phyloP scores from a whole-genome alignment of 2,888 invertebrate species.

The Stratiomys singularior region DNA sequence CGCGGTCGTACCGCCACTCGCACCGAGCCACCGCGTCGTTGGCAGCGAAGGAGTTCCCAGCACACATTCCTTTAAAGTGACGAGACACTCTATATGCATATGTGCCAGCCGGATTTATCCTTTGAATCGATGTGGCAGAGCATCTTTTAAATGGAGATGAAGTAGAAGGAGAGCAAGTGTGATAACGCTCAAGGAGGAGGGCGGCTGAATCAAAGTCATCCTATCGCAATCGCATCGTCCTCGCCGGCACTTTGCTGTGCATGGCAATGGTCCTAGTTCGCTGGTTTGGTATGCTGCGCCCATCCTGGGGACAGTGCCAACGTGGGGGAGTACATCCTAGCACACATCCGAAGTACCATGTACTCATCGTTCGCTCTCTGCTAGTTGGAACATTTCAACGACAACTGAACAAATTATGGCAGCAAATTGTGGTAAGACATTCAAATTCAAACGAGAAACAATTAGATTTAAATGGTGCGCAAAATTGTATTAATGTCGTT shows the following conservation, averaged over 20 bases:
- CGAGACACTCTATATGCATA: constrained; percentile 4
- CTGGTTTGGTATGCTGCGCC: not conserved
- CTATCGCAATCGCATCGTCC: not conserved
- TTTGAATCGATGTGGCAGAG: constrained; percentile 14
- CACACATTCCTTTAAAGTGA: not conserved
- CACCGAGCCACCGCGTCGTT: not conserved
- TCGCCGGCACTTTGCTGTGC: not conserved
- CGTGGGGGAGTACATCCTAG: not conserved
- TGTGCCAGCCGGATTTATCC: not conserved
- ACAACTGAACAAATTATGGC: constrained; percentile 51
- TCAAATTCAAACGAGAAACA: constrained; percentile 52
- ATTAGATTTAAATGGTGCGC: constrained; percentile 53
- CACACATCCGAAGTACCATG: no score
- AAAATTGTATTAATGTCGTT: constrained; percentile 52
- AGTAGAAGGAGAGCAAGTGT: constrained; percentile 35
- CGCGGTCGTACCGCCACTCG: not conserved
- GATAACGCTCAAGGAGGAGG: not conserved
- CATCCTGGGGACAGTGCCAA: not conserved
- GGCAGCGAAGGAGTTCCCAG: not conserved
- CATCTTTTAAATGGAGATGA: constrained; percentile 25
- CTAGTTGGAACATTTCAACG: constrained; percentile 17
- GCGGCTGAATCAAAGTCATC: constrained; percentile 35
- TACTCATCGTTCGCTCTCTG: not conserved
- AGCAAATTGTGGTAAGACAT: constrained; percentile 52
- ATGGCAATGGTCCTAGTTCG: not conserved